A percentile compares a stretch with the other conserved stretches of the same genome.
Evolutionary conservation across 1,140 invertebrate species (phyloP).

Genomic region (Leptoteleia sp.): DNA sequence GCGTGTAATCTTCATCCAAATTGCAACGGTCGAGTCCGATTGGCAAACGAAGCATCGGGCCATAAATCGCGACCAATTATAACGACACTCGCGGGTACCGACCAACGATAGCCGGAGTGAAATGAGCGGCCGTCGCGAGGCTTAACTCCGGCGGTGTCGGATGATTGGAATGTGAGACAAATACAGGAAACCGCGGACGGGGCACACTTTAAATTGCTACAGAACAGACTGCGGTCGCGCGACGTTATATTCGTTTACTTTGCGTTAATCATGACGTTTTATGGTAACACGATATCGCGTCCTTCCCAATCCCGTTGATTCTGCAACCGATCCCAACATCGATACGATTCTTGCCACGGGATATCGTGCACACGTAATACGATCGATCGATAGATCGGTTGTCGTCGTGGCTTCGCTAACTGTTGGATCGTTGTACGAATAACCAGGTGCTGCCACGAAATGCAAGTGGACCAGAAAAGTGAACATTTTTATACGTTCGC

Average conservation of each 20-base stretch:
- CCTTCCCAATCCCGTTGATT: conserved; percentile 72
- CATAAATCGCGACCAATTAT: conserved; percentile 39
- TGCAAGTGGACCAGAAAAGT: conserved; percentile 63
- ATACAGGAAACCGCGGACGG: conserved; percentile 68
- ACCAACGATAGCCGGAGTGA: conserved; percentile 32
- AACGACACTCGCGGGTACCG: conserved; percentile 37
- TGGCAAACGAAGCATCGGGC: neutral
- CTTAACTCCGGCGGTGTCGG: conserved; percentile 50
- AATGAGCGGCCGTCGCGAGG: conserved; percentile 46
- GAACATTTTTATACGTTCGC: conserved; percentile 47
- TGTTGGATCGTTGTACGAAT: conserved; percentile 46
- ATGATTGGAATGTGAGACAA: conserved; percentile 68
- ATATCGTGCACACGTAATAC: conserved; percentile 68
- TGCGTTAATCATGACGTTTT: conserved; percentile 82
- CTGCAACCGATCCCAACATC: conserved; percentile 77
- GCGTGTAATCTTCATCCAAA: too few species aligned
- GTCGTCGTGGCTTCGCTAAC: conserved; percentile 59
- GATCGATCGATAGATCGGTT: conserved; percentile 71
- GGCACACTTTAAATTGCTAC: conserved; percentile 75
- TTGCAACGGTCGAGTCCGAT: neutral
- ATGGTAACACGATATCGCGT: conserved; percentile 77
- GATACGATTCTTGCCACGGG: conserved; percentile 70
- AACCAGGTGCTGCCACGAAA: conserved; percentile 53
- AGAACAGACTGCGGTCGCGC: conserved; percentile 77
- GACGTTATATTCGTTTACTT: conserved; percentile 81